Percentiles rank a stretch among this genome's conserved stretches.
These are phyloP conservation scores for Drosophila nikananu DNA, from an alignment of 1,140 invertebrate species.

Conservation along the genomic window DNA sequence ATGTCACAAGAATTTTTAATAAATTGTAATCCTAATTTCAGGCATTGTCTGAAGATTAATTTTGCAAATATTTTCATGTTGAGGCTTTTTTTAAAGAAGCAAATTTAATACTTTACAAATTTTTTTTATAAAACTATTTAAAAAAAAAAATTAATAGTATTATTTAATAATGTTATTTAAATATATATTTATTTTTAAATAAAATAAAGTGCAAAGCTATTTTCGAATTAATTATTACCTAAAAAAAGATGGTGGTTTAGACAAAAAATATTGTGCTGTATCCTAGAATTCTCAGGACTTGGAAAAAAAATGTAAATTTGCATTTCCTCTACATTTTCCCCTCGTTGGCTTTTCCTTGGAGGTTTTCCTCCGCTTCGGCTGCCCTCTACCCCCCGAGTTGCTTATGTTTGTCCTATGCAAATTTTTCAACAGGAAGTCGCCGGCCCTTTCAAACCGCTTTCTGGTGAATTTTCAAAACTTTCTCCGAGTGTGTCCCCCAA, in stretches of 20 bases:
- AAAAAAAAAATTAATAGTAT: background rate
- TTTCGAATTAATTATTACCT: background rate
- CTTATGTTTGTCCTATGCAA: slow-evolving; percentile 68
- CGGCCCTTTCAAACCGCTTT: slow-evolving; percentile 2
- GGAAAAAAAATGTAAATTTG: slow-evolving; percentile 19
- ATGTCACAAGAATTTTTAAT: no score
- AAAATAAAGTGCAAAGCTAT: background rate
- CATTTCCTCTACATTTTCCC: slow-evolving; percentile 16
- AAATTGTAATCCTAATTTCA: no score
- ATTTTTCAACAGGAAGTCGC: slow-evolving; percentile 41
- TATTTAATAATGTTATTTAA: no score
- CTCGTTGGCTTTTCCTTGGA: slow-evolving; percentile 5
- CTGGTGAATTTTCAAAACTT: slow-evolving; percentile 7
- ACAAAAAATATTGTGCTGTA: background rate
- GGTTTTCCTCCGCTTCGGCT: background rate
- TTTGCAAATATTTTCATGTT: no score
- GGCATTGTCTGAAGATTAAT: no score
- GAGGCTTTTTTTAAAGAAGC: no score
- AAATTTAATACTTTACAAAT: no score
- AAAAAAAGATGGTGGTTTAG: background rate
- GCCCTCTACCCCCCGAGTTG: slow-evolving; percentile 2
- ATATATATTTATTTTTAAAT: no score
- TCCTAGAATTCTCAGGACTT: slow-evolving; percentile 16
- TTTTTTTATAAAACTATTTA: background rate
- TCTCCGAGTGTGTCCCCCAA: slow-evolving; percentile 4